Base-by-base conservation (phyloP, 2,888 invertebrate species). In the Sthenelais limicola region DNA sequence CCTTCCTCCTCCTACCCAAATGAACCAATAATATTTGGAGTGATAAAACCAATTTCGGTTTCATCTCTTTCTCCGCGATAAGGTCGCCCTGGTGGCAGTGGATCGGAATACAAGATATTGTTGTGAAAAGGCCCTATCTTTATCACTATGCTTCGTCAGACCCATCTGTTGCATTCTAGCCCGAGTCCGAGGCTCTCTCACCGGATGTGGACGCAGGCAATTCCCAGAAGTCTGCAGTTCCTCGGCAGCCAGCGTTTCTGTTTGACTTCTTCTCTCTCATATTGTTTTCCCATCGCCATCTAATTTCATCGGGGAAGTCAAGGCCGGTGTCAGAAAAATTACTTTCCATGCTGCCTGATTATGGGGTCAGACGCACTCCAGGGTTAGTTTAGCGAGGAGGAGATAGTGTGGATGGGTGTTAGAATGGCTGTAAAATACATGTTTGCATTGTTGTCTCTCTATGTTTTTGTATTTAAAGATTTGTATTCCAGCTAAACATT, bases 21-120 rank as follows among this genome's bases (percentile, higher is more conserved):
- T 62, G 62, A 62, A 62, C 62, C 62, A 62, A 62, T 38, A 62
- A 62, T 62, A 62, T 62, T 62, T 62, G 62, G 62, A 24, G 62
- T 62, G 62, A 62, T 62, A 62, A 62, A 62, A 62, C 24, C 62
- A 62, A 56, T 56, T 56, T 35, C 56, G 9, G 56, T 35, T 21
- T 62, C 35, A 35, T 35, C 38, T 28, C 62, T 24, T 62, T 38
- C 26, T 35, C 21, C 35, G 38, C 9, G 62, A 62, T 62, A 62
- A 62, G 62, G 62, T 62, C 62, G 62, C 4, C 35, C 12, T 43
- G 32, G 5, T 33, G 38, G 62, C 62, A 21, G 38, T 62, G 62
- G 62, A 24, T 62, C 62, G 62, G 62, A 62, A 62, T 62, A 62
- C 62, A 62, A 62, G 62, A 62, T 33, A 62, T 62, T 62, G 62